Base-by-base conservation (phyloP, 2,797 vertebrate genomes). In the Anguilla anguilla region DNA sequence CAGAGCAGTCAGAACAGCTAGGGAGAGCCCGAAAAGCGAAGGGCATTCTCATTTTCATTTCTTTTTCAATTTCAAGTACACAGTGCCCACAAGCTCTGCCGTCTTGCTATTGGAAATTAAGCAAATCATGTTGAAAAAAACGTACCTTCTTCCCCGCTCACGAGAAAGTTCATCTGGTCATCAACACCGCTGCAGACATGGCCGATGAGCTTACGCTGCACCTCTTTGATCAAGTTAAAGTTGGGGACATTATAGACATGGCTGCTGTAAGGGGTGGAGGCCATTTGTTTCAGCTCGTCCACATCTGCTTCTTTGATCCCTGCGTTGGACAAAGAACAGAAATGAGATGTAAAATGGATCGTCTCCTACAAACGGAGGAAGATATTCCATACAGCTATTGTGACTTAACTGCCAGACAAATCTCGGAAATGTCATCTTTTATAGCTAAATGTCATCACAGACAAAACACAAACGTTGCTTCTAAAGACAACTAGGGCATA, bases 121-220 rank as follows among this genome's bases (percentile, higher is more conserved):
- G 7, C 49, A 11, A 53, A 51, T 13, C 5, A 4, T 81, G 6
- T 46, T 22, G 2, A 19, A 25, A 15, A 7, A 43, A 79, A 51
- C 95, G 95, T 89, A 99, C 98, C 97, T 98, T 99, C 98, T 84
- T 98, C 97, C 89, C 98, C 98, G 87, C 98, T 98, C 92, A 96
- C 94, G 6, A 98, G 89, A n/a, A 96, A 94, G 90, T 92, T 96
- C 25, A 99, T 93, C 6, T 99, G 98, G 46, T 98, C 97, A 3
- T 98, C 98, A 0, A 99, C 97, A 1, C 96, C 96, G 0, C 96
- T 95, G 90, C 98, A 99, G 92, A 99, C 95, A 91, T 97, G 96
- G 31, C 93, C 91, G 81, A 98, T 96, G 43, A 99, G 95, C 87
- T 97, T 93, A 86, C 93, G 97, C 93, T 99, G 98, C 89, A 99